A percentile compares a stretch with the other conserved stretches of the same genome.
These are phyloP conservation scores for Tricholaema leucomelas DNA, from an alignment of 2,113 vertebrate species.

Conservation along the genomic window DNA sequence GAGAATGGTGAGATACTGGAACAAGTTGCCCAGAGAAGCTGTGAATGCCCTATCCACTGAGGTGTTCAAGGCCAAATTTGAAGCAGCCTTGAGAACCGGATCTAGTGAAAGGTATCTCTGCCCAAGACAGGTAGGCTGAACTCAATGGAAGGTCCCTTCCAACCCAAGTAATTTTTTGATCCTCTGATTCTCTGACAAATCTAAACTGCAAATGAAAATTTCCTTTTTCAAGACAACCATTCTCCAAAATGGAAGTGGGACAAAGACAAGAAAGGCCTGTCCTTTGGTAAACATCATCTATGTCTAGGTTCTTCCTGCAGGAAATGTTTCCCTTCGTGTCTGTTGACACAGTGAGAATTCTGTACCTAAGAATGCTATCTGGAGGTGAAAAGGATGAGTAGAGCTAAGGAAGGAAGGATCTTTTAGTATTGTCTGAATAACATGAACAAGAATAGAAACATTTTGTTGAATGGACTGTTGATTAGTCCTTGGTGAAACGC, in stretches of 20 bases:
- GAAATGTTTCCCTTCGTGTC: neutral
- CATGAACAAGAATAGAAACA: neutral
- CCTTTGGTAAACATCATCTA: neutral
- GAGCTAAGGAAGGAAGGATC: neutral
- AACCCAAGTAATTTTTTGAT: neutral
- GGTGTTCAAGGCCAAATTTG: neutral
- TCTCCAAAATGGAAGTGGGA: neutral
- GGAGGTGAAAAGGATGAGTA: neutral
- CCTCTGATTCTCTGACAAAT: neutral
- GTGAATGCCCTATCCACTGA: too few relatives aligned
- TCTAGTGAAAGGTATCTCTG: neutral
- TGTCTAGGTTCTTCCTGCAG: neutral
- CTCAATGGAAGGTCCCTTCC: too few relatives aligned
- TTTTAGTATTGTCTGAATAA: neutral
- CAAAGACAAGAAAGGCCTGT: neutral
- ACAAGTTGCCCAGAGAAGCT: too few relatives aligned
- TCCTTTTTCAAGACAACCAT: neutral
- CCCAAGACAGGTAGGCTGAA: too few relatives aligned
- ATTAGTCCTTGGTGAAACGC: neutral
- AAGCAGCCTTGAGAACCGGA: neutral
- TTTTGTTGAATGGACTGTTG: neutral
- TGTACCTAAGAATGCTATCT: neutral
- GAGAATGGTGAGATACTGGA: too few relatives aligned
- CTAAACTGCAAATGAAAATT: neutral
- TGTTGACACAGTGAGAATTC: neutral